Percentiles rank a stretch among this genome's conserved stretches.
Conservation (phyloP, 1,140 invertebrate species). For the Goniozus legneri region DNA sequence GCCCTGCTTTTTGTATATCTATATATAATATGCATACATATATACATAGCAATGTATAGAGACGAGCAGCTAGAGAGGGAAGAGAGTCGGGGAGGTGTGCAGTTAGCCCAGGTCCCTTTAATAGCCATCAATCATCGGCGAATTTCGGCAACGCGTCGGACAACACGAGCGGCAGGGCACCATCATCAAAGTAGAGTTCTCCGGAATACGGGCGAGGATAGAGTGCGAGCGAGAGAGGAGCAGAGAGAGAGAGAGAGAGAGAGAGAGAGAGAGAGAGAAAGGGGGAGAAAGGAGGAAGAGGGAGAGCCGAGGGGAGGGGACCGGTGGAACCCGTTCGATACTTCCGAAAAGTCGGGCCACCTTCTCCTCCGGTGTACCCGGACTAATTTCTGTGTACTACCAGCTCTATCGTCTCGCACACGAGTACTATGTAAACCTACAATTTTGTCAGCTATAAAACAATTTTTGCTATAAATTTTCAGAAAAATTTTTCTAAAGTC, state of each 20-base stretch:
- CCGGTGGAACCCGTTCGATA: slow-evolving; percentile 36
- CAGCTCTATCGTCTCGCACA: too few species aligned
- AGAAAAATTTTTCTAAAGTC: too few species aligned
- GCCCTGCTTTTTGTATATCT: too few species aligned
- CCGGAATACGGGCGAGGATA: slow-evolving; percentile 29
- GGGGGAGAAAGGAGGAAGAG: slow-evolving; percentile 14
- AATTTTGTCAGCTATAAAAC: too few species aligned
- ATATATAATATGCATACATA: too few species aligned
- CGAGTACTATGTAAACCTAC: too few species aligned
- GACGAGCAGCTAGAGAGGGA: too few species aligned
- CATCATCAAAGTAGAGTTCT: slow-evolving; percentile 52
- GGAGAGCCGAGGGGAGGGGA: slow-evolving; percentile 17
- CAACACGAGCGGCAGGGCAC: slow-evolving; percentile 51
- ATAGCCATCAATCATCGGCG: slow-evolving; percentile 54
- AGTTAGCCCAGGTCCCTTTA: slow-evolving; percentile 45
- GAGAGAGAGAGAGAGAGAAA: too few species aligned
- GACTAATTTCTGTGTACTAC: too few species aligned
- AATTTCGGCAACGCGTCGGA: slow-evolving; percentile 54
- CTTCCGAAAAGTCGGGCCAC: slow-evolving; percentile 38
- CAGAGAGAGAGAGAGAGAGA: slow-evolving; percentile 18
- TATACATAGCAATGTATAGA: too few species aligned
- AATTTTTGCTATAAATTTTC: too few species aligned
- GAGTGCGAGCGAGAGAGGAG: slow-evolving; percentile 13
- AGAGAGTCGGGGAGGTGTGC: too few species aligned
- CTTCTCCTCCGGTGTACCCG: background rate